Conservation (phyloP, 2,797 vertebrate genomes). For the Apodemus agrarius region DNA sequence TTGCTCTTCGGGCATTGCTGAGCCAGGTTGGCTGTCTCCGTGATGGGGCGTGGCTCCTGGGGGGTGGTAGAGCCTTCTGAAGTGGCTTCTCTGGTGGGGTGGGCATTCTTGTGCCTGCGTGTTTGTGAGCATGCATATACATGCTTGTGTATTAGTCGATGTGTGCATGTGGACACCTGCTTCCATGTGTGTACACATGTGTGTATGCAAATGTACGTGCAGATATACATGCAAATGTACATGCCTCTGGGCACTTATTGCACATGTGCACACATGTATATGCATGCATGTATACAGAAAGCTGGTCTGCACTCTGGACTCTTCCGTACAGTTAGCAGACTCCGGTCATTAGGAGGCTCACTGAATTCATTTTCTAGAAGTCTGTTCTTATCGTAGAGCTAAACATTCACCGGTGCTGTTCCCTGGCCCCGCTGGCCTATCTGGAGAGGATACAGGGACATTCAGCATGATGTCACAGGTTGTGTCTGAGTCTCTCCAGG, state of each 20-base stretch:
- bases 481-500: neutral
- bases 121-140: neutral
- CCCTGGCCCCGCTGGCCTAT: accelerated
- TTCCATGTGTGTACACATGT: too few species aligned
- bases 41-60: neutral
- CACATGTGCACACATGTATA: accelerated
- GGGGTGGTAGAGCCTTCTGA: neutral
- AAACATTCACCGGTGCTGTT: neutral
- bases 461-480: accelerated
- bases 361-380: neutral
- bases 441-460: accelerated
- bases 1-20: neutral
- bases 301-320: neutral
- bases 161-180: neutral
- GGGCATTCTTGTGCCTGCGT: neutral
- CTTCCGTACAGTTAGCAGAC: neutral
- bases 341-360: neutral
- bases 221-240: too few species aligned
- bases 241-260: neutral
- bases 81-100: neutral
- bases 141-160: neutral
- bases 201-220: too few species aligned
- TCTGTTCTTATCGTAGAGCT: neutral
- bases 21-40: neutral
- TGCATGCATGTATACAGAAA: too few species aligned